Conservation (phyloP, 2,113 vertebrate genomes). For the Phaethon lepturus region DNA sequence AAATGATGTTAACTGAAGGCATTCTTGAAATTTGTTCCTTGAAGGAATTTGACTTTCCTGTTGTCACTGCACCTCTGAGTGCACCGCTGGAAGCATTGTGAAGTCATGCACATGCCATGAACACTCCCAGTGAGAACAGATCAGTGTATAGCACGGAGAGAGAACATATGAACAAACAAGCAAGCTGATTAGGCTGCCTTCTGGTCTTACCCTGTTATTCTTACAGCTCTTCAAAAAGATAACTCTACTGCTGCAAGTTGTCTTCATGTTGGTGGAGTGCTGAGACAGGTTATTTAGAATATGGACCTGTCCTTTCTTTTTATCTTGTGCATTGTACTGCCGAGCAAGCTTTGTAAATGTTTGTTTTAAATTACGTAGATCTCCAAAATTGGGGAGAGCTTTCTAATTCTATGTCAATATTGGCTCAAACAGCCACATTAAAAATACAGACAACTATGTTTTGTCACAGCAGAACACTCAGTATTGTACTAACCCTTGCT, state of each 20-base stretch:
- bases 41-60: neutral
- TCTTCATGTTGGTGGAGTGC: neutral
- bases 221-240: neutral
- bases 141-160: neutral
- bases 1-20: neutral
- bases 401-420: neutral
- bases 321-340: neutral
- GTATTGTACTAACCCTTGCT: neutral
- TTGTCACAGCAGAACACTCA: neutral
- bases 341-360: neutral
- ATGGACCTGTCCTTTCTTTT: neutral
- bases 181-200: neutral
- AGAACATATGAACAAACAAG: neutral
- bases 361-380: neutral
- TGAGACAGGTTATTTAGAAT: neutral
- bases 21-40: neutral
- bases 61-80: neutral
- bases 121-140: neutral
- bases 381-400: neutral
- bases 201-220: neutral
- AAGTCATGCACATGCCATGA: accelerated
- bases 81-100: neutral
- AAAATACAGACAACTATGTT: neutral
- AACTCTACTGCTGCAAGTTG: accelerated
- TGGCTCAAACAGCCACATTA: neutral